Conservation (phyloP, 2,113 vertebrate species). For the Spilogale gracilis region DNA sequence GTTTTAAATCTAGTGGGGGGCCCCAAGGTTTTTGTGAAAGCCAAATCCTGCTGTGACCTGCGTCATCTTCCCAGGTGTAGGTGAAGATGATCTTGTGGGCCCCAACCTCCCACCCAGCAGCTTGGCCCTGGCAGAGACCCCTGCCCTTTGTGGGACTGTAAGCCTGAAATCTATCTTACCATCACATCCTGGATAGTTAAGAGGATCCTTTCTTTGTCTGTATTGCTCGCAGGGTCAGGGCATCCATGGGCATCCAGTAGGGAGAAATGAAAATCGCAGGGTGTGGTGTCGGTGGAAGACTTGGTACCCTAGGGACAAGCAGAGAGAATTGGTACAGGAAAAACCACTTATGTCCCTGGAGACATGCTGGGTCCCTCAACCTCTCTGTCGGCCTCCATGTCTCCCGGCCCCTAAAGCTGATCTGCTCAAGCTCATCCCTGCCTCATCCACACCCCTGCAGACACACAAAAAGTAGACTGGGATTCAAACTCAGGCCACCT, state of each 20-base stretch:
- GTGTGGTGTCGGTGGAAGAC: neutral
- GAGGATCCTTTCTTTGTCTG: conserved; percentile 86
- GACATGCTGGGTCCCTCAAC: neutral
- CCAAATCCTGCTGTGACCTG: neutral
- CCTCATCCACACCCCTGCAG: neutral
- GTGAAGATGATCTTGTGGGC: accelerated
- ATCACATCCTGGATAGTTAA: conserved; percentile 90
- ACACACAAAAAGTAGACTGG: neutral
- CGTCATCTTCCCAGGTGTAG: neutral
- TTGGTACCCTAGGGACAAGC: conserved; percentile 24
- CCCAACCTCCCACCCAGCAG: neutral
- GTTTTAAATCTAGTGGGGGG: neutral
- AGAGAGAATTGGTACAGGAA: neutral
- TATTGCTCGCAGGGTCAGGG: neutral
- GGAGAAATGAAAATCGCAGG: conserved; percentile 33
- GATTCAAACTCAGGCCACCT: neutral
- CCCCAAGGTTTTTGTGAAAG: neutral
- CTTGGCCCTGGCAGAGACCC: neutral
- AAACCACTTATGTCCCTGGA: neutral
- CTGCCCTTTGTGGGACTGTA: neutral
- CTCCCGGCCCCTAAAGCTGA: neutral
- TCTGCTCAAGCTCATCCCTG: neutral
- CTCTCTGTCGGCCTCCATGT: neutral
- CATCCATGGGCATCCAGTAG: neutral
- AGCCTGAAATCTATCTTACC: conserved; percentile 81